Evolutionary conservation across 2,888 invertebrate species (phyloP), one percentile per base, ranked within the genome.

Genomic region (Anoplius nigerrimus): DNA sequence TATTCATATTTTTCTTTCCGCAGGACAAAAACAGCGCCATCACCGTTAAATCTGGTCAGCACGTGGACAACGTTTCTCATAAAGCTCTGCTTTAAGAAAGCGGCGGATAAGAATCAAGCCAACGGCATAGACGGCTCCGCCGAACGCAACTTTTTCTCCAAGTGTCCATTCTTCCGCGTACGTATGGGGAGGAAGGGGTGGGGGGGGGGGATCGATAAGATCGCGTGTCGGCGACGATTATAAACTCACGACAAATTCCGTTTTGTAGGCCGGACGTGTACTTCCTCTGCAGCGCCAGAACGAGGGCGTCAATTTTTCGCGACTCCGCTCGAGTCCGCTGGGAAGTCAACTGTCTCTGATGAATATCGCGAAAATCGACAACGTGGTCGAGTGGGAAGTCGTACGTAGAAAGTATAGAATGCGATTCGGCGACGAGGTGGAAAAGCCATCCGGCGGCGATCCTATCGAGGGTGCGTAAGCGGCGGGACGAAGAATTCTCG

Each of bases 41-140:
- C 93, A 2, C 94, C 94, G 0, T 89, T 94, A 53, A 94, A 94
- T 85, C 90, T 94, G 62, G 88, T 94, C 74, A 93, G 93, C 1
- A 92, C 91, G 2, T 91, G 91, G 91, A 85, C 89, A 20, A 85
- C 88, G 65, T 91, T 90, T 81, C 82, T 91, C 15, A 80, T 87
- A 43, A 88, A 87, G 58, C 72, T 87, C 20, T 90, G 88, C 74
- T 89, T 15, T 21, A 52, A 52, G 52, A 52, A 52, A 18, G 5
- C 15, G 18, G 21, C 20, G 15, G 21, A 52, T 11, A 52, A 52
- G 52, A 18, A 22, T 21, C 16, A 27, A 18, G 2, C 34, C 5
- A 53, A 18, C n/a, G 48, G n/a, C 18, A 6, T 48, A 16, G 16
- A 48, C 16, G 18, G 18, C 16, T 11, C 18, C 48, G 16, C 18